Percentiles rank a stretch among this genome's conserved stretches.
Conservation (phyloP, 2,113 vertebrate species). For the Syngnathus scovelli region DNA sequence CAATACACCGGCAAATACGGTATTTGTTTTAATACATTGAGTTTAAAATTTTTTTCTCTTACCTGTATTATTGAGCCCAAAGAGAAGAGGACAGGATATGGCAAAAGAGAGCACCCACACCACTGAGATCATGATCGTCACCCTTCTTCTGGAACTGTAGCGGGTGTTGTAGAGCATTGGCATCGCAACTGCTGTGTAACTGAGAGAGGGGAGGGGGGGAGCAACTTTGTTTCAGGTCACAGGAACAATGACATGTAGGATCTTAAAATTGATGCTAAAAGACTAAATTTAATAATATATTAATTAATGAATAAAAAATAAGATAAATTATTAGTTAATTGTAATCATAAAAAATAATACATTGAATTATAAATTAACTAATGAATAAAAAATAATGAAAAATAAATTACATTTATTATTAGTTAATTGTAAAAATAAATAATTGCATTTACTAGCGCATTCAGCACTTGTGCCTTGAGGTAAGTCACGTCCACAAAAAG, state of each 20-base stretch:
- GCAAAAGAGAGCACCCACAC: slow-evolving; percentile 97
- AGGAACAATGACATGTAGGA: background rate
- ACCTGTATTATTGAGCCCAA: slow-evolving; percentile 96
- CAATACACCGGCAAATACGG: no score
- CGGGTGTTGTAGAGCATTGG: slow-evolving; percentile 98
- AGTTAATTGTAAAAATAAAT: no score
- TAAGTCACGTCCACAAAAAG: no score
- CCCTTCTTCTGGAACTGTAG: slow-evolving; percentile 93
- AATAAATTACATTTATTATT: no score
- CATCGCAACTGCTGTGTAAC: slow-evolving; percentile 97
- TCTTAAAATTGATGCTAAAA: background rate
- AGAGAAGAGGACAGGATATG: slow-evolving; percentile 93
- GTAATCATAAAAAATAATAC: no score
- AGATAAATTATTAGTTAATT: no score
- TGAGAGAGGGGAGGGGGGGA: slow-evolving; percentile 46
- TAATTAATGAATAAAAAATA: no score
- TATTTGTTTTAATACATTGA: background rate
- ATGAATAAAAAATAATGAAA: no score
- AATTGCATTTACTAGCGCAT: no score
- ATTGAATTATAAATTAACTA: no score
- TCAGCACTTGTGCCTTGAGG: no score
- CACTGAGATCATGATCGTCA: slow-evolving; percentile 92
- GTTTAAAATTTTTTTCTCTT: no score
- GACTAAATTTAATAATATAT: background rate
- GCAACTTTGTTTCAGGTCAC: background rate